Percentiles rank a stretch among this genome's conserved stretches.
Evolutionary conservation across 2,888 invertebrate species (phyloP).

Genomic region (Desoria tigrina): DNA sequence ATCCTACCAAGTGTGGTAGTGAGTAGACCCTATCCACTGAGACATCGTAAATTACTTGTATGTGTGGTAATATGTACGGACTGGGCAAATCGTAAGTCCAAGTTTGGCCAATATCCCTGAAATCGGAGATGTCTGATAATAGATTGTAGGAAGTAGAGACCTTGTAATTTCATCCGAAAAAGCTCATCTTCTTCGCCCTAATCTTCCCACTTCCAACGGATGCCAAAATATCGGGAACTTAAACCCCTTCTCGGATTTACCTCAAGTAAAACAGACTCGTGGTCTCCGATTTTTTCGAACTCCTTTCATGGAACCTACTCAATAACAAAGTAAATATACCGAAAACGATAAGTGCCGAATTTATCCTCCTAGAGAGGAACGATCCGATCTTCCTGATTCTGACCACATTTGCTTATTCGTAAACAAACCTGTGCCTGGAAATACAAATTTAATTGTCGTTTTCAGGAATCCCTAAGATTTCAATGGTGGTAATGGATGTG

Average conservation of each 20-base stretch:
- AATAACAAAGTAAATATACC: neutral
- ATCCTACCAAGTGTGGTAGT: neutral
- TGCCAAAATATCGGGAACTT: neutral
- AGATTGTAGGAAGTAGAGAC: neutral
- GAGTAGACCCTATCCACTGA: neutral
- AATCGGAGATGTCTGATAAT: constrained; percentile 3
- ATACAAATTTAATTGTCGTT: no score
- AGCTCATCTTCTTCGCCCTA: constrained; percentile 3
- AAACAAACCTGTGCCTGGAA: no score
- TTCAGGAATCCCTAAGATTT: no score
- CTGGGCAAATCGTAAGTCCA: neutral
- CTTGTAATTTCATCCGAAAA: constrained; percentile 5
- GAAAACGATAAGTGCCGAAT: neutral
- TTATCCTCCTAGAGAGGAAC: no score
- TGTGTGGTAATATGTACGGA: neutral
- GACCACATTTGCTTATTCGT: no score
- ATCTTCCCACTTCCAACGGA: neutral
- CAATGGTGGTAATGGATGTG: no score
- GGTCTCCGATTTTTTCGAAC: neutral
- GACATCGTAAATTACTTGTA: neutral
- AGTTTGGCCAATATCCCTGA: constrained; percentile 2
- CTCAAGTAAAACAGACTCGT: neutral
- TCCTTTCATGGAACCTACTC: neutral
- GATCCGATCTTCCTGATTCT: no score
- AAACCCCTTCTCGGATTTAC: neutral